Evolutionary conservation across 2,888 invertebrate species (phyloP), one percentile per base, ranked within the genome.

Genomic region (Cremastinae sp.): DNA sequence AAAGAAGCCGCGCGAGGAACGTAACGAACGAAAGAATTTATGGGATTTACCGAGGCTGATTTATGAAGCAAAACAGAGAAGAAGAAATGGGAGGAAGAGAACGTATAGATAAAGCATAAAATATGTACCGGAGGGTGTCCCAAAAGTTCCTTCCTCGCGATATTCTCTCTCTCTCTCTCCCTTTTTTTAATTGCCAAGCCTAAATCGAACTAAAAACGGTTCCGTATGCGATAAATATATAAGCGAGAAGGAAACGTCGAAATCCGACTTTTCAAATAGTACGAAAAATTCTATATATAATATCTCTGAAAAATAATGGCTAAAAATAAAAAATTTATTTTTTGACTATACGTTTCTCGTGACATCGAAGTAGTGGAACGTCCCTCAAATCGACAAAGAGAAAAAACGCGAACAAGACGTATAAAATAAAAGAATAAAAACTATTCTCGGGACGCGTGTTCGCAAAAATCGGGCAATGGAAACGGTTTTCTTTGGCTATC

Each of bases 401-500:
- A 12, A 41, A 41, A 41, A 58, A 38, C 12, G n/a, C 10, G 41
- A n/a, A n/a, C n/a, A n/a, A 28, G 28, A 28, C 28, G 36, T 36
- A 2, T 8, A 28, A 43, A 43, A 41, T 20, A 58, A 58, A 4
- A 43, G 0, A 10, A 45, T 14, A 14, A 8, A 45, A 45, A 12
- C 8, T 12, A 2, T 16, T 45, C 18, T 18, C 18, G 18, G 9
- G 8, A 1, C 4, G 28, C 28, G 28, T 28, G 28, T 28, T 2
- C 5, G 28, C 5, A 7, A 12, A 49, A 8, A 36, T 2, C 12
- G 2, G 69, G 14, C 10, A 45, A 64, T 36, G 62, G 64, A 70
- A 59, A 65, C 58, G 64, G 45, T 59, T 54, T 51, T 10, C 12
- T 59, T 20, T 18, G 34, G 66, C 62, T 75, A 75, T 75, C 75